Evolutionary conservation across 2,113 vertebrate species (phyloP).

Genomic region (Myrmophylax atrothorax): DNA sequence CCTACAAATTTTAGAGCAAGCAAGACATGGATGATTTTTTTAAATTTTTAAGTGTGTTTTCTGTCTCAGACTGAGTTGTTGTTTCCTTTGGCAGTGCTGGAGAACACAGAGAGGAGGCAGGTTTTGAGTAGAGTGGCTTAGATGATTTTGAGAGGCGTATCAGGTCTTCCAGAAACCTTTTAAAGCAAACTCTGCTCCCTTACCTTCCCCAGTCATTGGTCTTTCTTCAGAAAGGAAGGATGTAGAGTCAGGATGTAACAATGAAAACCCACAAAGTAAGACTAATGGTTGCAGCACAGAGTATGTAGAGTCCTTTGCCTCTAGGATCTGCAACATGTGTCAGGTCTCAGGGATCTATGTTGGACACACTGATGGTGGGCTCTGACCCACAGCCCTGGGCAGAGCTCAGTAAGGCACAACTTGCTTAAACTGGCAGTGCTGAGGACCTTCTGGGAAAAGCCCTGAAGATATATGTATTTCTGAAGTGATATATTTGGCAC

Average conservation of each 20-base stretch:
- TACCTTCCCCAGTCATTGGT: neutral
- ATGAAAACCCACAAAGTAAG: neutral
- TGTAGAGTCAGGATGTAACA: rapidly evolving
- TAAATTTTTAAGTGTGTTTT: neutral
- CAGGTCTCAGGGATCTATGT: neutral
- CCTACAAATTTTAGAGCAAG: neutral
- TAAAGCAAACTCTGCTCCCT: neutral
- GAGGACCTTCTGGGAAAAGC: neutral
- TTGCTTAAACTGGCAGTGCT: neutral
- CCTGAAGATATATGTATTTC: neutral
- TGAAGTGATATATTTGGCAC: neutral
- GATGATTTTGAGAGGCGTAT: neutral
- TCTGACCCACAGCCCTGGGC: neutral
- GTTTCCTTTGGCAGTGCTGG: neutral
- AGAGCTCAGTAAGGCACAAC: neutral
- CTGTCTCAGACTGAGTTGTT: neutral
- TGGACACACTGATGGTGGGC: neutral
- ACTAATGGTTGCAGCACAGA: neutral
- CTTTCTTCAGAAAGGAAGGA: neutral
- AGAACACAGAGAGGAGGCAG: neutral
- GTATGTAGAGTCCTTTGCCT: neutral
- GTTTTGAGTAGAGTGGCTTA: neutral
- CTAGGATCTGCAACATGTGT: neutral
- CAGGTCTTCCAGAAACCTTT: neutral
- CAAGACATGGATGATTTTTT: rapidly evolving